These are phyloP conservation scores for Morpho achilles DNA, from an alignment of 2,888 invertebrate genomes.

Conservation along the genomic window DNA sequence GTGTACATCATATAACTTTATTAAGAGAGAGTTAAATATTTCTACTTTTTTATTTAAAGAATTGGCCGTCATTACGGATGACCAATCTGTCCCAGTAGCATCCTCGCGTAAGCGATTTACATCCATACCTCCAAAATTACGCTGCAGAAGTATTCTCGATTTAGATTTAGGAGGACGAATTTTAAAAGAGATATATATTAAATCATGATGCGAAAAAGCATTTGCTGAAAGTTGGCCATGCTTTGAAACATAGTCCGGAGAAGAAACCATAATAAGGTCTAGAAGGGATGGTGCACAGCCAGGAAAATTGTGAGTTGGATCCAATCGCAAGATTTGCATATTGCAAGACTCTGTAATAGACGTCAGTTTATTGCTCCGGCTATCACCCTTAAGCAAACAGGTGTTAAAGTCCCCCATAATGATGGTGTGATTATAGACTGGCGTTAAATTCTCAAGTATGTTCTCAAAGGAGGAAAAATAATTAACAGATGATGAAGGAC, in stretches of 20 bases:
- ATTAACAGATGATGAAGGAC: constrained; percentile 1
- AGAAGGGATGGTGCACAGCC: constrained; percentile 13
- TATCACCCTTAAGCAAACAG: neutral
- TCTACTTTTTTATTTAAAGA: no score
- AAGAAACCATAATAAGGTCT: constrained; percentile 16
- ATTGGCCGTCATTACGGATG: no score
- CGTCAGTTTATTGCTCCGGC: neutral
- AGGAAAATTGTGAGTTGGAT: constrained; percentile 18
- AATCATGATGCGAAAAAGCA: no score
- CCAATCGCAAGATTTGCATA: constrained; percentile 15
- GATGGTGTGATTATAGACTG: constrained; percentile 6
- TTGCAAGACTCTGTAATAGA: constrained; percentile 4
- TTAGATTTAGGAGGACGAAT: no score
- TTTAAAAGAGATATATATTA: no score
- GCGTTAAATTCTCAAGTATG: constrained; percentile 4
- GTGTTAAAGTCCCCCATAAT: neutral
- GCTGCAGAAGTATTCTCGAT: no score
- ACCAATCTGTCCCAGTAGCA: no score
- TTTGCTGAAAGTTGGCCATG: no score
- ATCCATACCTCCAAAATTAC: no score
- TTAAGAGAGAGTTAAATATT: no score
- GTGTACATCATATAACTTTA: no score
- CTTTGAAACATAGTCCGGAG: neutral
- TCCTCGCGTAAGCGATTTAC: no score
- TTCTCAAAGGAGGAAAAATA: constrained; percentile 14